phyloP scores from a whole-genome alignment of 2,113 vertebrate genomes.

The Marmota flaviventris region DNA sequence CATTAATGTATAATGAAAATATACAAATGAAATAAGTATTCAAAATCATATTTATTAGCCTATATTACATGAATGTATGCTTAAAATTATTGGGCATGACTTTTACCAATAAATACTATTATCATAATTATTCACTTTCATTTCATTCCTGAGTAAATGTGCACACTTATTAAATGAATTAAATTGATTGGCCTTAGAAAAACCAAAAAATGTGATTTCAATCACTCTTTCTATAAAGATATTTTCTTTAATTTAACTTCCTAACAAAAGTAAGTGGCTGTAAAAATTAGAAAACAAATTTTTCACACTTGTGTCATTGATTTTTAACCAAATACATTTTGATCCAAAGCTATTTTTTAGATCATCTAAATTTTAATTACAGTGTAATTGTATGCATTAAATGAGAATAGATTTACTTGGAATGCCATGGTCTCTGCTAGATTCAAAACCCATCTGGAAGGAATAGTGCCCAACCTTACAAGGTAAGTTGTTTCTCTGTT shows the following conservation, averaged over 20 bases:
- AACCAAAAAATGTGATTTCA: not conserved
- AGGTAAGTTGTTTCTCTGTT: not conserved
- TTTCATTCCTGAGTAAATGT: not conserved
- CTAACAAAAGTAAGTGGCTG: not conserved
- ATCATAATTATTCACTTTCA: not conserved
- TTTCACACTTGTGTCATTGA: not conserved
- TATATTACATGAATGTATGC: slow-evolving; percentile 21
- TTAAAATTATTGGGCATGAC: not conserved
- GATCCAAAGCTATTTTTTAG: slow-evolving; percentile 17
- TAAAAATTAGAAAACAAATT: slow-evolving; percentile 33
- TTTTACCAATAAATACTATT: not conserved
- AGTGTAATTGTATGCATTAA: not conserved
- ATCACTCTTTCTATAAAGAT: not conserved
- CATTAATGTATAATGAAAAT: not conserved
- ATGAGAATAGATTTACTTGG: not conserved
- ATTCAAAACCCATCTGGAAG: not conserved
- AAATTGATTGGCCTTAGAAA: slow-evolving; percentile 25
- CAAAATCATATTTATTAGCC: not conserved
- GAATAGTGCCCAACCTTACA: not conserved
- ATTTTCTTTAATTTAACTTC: slow-evolving; percentile 23
- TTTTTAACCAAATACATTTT: slow-evolving; percentile 38
- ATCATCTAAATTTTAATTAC: slow-evolving; percentile 39
- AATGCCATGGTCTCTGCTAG: not conserved
- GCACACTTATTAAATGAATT: not conserved
- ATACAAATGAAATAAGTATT: slow-evolving; percentile 8